Percentiles rank a stretch among this genome's conserved stretches.
Evolutionary conservation across 2,797 vertebrate species (phyloP).

Genomic region (Furcifer pardalis): DNA sequence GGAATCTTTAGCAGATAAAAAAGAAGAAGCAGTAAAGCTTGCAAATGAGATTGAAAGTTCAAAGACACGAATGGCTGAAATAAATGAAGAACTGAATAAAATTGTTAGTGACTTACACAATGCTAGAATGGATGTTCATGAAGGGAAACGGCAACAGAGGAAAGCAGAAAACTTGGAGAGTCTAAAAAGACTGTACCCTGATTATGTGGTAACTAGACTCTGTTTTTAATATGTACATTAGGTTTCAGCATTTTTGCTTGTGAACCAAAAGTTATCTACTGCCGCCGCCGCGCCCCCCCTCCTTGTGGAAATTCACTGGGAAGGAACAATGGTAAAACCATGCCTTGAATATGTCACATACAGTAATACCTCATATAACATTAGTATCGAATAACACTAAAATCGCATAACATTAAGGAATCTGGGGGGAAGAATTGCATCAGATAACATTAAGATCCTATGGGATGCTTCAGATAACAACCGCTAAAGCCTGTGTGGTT

Average conservation of each 20-base stretch:
- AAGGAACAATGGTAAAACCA: no score
- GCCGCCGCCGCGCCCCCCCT: no score
- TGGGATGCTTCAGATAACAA: no score
- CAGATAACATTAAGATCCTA: no score
- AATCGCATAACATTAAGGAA: no score
- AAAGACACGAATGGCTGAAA: conserved; percentile 73
- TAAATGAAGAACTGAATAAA: conserved; percentile 83
- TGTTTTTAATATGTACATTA: conserved; percentile 6
- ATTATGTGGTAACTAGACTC: conserved; percentile 84
- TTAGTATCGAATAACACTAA: no score
- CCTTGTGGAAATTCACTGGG: no score
- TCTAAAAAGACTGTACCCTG: conserved; percentile 85
- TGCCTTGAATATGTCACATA: no score
- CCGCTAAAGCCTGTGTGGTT: no score
- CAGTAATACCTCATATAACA: no score
- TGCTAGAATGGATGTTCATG: conserved; percentile 86
- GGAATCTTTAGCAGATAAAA: conserved; percentile 76
- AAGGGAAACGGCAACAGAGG: conserved; percentile 82
- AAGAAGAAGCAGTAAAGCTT: conserved; percentile 77
- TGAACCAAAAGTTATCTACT: not conserved
- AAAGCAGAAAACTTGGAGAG: conserved; percentile 85
- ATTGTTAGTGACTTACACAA: conserved; percentile 82
- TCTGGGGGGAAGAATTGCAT: no score
- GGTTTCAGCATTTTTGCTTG: not conserved
- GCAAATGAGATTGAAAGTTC: conserved; percentile 77